A percentile compares a stretch with the other conserved stretches of the same genome.
Conservation (phyloP, 2,888 invertebrate genomes). For the Chrysina gloriosa region DNA sequence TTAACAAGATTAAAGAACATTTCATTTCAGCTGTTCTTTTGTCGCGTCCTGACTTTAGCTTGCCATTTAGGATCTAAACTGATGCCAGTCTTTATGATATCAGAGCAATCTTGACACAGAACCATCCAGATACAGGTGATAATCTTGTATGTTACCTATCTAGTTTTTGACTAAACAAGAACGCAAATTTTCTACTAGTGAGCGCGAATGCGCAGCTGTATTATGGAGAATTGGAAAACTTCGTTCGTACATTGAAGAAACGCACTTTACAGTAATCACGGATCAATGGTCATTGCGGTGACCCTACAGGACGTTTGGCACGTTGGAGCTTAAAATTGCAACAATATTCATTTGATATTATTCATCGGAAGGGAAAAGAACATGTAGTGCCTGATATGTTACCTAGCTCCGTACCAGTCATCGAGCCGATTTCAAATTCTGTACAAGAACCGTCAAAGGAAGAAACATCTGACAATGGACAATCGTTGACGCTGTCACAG, state of each 20-base stretch:
- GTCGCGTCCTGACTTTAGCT: constrained; percentile 37
- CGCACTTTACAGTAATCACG: constrained; percentile 39
- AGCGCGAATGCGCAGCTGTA: constrained; percentile 45
- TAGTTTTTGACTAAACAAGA: constrained; percentile 39
- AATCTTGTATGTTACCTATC: constrained; percentile 34
- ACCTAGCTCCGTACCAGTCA: constrained; percentile 23
- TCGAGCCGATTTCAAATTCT: no score
- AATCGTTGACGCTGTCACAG: no score
- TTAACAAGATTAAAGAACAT: constrained; percentile 30
- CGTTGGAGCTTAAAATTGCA: constrained; percentile 49
- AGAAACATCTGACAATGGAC: no score
- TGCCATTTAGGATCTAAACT: constrained; percentile 32
- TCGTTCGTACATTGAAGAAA: constrained; percentile 46
- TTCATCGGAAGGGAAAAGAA: constrained; percentile 43
- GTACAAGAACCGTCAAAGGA: no score
- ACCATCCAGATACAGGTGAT: neutral
- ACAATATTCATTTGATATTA: constrained; percentile 46
- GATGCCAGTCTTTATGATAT: constrained; percentile 31
- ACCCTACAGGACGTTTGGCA: constrained; percentile 46
- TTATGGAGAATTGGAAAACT: constrained; percentile 43
- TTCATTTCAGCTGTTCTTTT: constrained; percentile 37
- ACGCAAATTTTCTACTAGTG: constrained; percentile 42
- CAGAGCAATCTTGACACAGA: constrained; percentile 37
- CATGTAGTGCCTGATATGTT: constrained; percentile 42
- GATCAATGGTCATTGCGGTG: constrained; percentile 41